Evolutionary conservation across 2,888 invertebrate species (phyloP).

Genomic region (Macropis europaea): DNA sequence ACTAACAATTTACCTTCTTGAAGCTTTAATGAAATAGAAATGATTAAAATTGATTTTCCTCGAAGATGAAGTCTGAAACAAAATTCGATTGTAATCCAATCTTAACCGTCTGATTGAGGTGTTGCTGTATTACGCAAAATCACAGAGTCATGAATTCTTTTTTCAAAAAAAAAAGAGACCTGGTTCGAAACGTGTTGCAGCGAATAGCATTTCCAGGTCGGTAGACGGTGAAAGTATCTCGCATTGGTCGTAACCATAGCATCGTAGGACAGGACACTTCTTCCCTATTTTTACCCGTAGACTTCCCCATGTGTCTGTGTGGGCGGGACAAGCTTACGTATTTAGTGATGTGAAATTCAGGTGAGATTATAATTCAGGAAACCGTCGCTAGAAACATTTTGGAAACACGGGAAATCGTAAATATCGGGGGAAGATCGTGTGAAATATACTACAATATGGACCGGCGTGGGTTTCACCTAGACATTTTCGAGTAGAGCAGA

Average conservation of each 20-base stretch:
- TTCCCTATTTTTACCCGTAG: conserved; percentile 49
- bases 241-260: conserved; percentile 14
- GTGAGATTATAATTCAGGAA: conserved; percentile 47
- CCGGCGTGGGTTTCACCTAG: background rate
- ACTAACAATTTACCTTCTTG: too few relatives aligned
- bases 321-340: conserved; percentile 49
- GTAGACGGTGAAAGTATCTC: conserved; percentile 47
- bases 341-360: conserved; percentile 40
- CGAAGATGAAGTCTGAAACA: too few relatives aligned
- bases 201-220: conserved; percentile 32
- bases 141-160: background rate
- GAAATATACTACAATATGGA: conserved; percentile 1
- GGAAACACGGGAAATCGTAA: conserved; percentile 14
- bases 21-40: too few relatives aligned
- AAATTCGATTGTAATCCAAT: too few relatives aligned
- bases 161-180: background rate
- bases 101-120: too few relatives aligned
- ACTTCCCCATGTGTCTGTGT: conserved; percentile 31
- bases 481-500: background rate
- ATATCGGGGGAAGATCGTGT: conserved; percentile 11
- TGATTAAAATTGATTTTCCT: too few relatives aligned
- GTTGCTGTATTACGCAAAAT: too few relatives aligned
- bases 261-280: conserved; percentile 40
- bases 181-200: conserved; percentile 5
- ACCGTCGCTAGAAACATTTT: conserved; percentile 7